Evolutionary conservation across 2,888 invertebrate genomes (phyloP).

Genomic region (Hydraecia micacea): DNA sequence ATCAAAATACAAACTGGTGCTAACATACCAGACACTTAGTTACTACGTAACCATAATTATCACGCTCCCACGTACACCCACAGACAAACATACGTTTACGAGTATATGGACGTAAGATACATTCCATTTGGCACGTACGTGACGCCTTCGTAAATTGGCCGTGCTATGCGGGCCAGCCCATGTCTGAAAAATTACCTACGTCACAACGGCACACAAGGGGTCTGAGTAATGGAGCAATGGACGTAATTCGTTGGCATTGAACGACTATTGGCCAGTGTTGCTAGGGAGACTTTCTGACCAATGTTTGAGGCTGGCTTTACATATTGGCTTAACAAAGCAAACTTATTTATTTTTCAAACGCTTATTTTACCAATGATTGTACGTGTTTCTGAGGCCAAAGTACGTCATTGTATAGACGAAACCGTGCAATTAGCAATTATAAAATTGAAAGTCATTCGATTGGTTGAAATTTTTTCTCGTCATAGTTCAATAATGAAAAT

Average conservation of each 20-base stretch:
- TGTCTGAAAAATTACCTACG: conserved; percentile 45
- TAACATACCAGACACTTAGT: conserved; percentile 29
- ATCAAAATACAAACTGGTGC: conserved; percentile 38
- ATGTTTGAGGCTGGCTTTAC: conserved; percentile 19
- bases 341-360: conserved; percentile 21
- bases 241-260: conserved; percentile 47
- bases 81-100: conserved; percentile 8
- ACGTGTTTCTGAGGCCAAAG: conserved; percentile 25
- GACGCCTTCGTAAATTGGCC: conserved; percentile 22
- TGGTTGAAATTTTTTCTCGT: not conserved
- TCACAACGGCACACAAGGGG: conserved; percentile 55
- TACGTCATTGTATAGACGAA: conserved; percentile 9
- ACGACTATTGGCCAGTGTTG: conserved; percentile 43
- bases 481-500: not conserved
- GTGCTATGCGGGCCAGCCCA: conserved; percentile 16
- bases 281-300: conserved; percentile 44
- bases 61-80: conserved; percentile 35
- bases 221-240: conserved; percentile 41
- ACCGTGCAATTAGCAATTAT: conserved; percentile 14
- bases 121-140: conserved; percentile 40
- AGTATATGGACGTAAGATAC: conserved; percentile 9
- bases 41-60: conserved; percentile 49
- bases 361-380: conserved; percentile 17
- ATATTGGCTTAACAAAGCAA: conserved; percentile 1
- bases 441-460: conserved; percentile 21